Evolutionary conservation across 2,797 vertebrate species (phyloP).

Genomic region (Phaenicophaeus curvirostris): DNA sequence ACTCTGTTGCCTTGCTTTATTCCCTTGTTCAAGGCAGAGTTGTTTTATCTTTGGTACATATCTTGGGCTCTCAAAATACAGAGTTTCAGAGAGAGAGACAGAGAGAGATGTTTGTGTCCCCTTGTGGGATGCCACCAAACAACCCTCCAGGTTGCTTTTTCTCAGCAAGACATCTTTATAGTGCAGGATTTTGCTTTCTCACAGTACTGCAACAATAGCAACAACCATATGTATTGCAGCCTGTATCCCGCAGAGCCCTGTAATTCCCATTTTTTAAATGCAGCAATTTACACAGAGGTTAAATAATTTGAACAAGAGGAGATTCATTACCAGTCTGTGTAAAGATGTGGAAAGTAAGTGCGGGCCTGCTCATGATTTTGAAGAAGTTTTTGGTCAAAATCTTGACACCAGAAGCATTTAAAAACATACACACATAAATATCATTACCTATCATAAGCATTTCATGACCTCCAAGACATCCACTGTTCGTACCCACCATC

Average conservation of each 20-base stretch:
- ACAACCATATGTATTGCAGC: neutral
- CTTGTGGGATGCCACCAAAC: neutral
- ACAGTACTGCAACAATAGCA: neutral
- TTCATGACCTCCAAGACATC: neutral
- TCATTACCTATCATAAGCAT: neutral
- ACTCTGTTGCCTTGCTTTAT: neutral
- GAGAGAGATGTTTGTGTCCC: neutral
- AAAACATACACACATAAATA: neutral
- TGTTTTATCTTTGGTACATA: neutral
- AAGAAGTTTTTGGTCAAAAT: neutral
- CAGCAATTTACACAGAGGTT: neutral
- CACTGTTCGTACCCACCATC: neutral
- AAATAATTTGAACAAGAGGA: slow-evolving; percentile 8
- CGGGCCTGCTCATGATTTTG: neutral
- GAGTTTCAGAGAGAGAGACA: neutral
- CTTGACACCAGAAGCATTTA: neutral
- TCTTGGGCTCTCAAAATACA: neutral
- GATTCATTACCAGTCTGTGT: neutral
- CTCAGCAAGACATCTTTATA: neutral
- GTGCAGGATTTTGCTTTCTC: neutral
- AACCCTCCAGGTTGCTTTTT: neutral
- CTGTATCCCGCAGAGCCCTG: neutral
- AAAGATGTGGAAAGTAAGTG: neutral
- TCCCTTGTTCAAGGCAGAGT: neutral
- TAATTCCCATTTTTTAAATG: neutral